Evolutionary conservation across 92 coral and sea anemone species (phyloP), one percentile per base, ranked within the genome.

Genomic region (Epizoanthus ramosus): DNA sequence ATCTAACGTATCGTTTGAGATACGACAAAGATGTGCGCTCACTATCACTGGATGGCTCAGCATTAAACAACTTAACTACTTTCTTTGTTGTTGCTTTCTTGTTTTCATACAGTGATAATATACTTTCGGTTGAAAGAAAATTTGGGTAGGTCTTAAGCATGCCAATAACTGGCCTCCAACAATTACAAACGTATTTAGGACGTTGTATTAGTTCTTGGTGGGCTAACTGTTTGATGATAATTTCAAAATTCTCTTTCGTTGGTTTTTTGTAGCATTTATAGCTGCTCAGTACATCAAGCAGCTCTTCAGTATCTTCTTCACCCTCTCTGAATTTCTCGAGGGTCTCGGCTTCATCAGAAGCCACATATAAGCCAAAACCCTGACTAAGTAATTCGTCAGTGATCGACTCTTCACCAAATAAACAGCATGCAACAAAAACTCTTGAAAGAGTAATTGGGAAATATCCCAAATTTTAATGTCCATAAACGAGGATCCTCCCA

Each of bases 161-260:
- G 63, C 0, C 63, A 18, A 71, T 21, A 21, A 33, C 65, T 6
- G 80, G 86, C 5, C 14, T 33, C 86, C 86, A 83, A 22, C 80
- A 77, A 57, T 83, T 83, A 2, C 80, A 66, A 8, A 83, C 24
- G 61, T 83, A 83, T 59, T 71, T 83, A 13, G 86, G 86, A 18
- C 73, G 58, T 58, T 83, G 86, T 2, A 83, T 39, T 50, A 72
- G 9, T 41, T 71, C 86, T 73, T 83, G 86, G 57, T 71, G 80
- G 1, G 86, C 86, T 37, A 83, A 21, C 31, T 83, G 80, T 13
- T 73, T 59, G 15, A 73, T 21, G 8, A 73, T 83, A 9, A 37
- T 45, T 31, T n/a, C 45, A 68, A 83, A 57, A 61, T 31, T 39
- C 15, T 83, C 80, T 68, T 83, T 83, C 0, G 10, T 83, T 57